Evolutionary conservation across 2,888 invertebrate genomes (phyloP).

Genomic region (Lochmaea crataegi): DNA sequence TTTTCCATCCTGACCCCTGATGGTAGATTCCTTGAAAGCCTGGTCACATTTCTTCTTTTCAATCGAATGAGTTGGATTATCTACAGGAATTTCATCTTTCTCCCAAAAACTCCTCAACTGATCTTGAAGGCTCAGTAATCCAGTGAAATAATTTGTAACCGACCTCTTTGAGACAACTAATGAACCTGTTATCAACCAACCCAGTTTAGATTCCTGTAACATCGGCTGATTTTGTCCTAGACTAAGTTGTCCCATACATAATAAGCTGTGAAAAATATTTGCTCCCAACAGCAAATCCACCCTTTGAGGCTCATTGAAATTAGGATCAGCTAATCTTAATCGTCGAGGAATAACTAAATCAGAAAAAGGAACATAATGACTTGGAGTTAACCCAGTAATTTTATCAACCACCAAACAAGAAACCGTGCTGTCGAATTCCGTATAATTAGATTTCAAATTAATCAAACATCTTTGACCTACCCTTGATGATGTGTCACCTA

Average conservation of each 20-base stretch:
- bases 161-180: no score
- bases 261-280: no score
- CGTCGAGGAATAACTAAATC: no score
- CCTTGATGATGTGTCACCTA: neutral
- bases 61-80: slow-evolving; percentile 13
- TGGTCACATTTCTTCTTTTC: neutral
- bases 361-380: slow-evolving; percentile 2
- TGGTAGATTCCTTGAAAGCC: slow-evolving; percentile 19
- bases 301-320: no score
- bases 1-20: slow-evolving; percentile 13
- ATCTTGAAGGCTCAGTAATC: slow-evolving; percentile 1
- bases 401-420: slow-evolving; percentile 18
- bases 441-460: slow-evolving; percentile 3
- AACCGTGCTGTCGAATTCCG: slow-evolving; percentile 7
- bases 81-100: slow-evolving; percentile 20
- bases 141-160: no score
- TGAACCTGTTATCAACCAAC: no score
- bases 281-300: no score
- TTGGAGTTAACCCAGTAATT: slow-evolving; percentile 13
- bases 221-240: no score
- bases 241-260: no score
- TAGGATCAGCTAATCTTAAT: no score
- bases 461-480: slow-evolving; percentile 6
- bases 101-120: slow-evolving; percentile 32
- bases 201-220: no score